Percentiles rank a stretch among this genome's conserved stretches.
Evolutionary conservation across 2,888 invertebrate species (phyloP).

Genomic region (Euzophera pinguis): DNA sequence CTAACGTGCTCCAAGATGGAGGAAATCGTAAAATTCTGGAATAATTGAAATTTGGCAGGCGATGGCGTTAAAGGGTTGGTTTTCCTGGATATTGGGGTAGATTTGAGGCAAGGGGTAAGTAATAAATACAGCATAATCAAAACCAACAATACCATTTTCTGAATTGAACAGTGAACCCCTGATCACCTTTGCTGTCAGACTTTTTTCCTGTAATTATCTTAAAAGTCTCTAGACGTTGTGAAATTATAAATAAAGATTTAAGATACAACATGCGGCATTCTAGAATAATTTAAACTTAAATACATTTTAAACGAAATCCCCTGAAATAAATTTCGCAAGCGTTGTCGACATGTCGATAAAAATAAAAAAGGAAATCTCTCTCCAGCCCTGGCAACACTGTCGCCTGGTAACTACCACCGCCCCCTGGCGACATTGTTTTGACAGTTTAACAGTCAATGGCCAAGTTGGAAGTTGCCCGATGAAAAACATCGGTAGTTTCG

Average conservation of each 20-base stretch:
- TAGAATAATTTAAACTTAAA: no score
- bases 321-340: no score
- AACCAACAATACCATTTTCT: no score
- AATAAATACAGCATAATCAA: not conserved
- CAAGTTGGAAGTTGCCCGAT: not conserved
- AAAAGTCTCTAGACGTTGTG: no score
- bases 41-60: conserved; percentile 9
- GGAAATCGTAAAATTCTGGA: not conserved
- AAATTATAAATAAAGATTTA: no score
- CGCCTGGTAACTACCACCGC: not conserved
- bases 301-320: no score
- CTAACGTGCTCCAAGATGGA: conserved; percentile 2
- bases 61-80: not conserved
- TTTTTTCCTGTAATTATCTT: no score
- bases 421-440: conserved; percentile 3
- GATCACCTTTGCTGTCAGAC: no score
- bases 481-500: not conserved
- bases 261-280: no score
- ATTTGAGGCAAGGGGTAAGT: not conserved
- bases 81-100: no score
- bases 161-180: no score
- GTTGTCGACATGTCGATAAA: not conserved
- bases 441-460: conserved; percentile 3
- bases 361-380: not conserved
- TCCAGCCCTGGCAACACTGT: no score